Evolutionary conservation across 2,113 vertebrate genomes (phyloP), one percentile per base, ranked within the genome.

Genomic region (Tonatia bakeri): DNA sequence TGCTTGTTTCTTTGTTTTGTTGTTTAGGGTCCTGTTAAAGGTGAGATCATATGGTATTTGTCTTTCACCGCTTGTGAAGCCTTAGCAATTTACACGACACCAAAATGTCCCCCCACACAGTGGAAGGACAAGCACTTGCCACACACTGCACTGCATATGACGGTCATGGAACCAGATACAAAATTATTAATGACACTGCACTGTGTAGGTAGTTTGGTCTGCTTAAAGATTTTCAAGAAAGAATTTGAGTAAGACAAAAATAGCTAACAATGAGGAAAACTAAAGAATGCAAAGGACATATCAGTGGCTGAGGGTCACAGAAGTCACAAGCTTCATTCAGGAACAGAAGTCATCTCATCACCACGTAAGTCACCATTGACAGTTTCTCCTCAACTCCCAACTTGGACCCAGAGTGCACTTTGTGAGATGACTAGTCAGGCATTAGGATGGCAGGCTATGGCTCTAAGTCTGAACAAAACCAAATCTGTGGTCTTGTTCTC

Each of bases 221-320:
- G 40, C 33, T 45, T 38, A 24, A 86, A n/a, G 45, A 95, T 77
- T 82, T 45, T 91, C 36, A 6, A 93, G 67, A 14, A 72, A 89
- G 19, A 95, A 52, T 52, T 36, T 90, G 47, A 69, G 8, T 81
- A 89, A 64, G 50, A 88, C 33, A 91, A 85, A 90, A 26, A 52
- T 45, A 36, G 16, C 33, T 87, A 73, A 84, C 0, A 52, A 40
- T 13, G 61, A 96, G 65, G 52, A 90, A 86, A 95, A 16, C 70
- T 81, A 31, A 93, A 22, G 50, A 75, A 67, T 10, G 9, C 3
- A 83, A 70, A 93, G 24, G 38, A 56, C 22, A 77, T 33, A 47
- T 26, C 10, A 16, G 36, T 61, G 83, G n/a, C 36, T 38, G 59
- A 56, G 36, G 31, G 10, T 72, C 38, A 59, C 50, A 81, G 67